Base-by-base conservation (phyloP, 1,140 invertebrate genomes). In the Aphis craccivora region DNA sequence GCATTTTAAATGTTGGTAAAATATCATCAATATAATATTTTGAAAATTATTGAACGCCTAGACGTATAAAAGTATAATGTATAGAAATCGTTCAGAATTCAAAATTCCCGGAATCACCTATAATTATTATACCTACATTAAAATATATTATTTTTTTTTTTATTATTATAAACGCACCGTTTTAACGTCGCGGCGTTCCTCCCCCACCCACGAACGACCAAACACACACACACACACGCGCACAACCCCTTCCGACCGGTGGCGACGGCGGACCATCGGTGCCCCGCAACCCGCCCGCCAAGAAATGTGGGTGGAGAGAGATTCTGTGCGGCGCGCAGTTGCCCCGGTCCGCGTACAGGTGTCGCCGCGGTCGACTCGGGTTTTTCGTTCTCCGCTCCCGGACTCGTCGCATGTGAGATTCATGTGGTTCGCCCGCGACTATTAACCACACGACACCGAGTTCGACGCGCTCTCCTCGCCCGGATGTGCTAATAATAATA, bases 401-500 rank as follows among this genome's bases (percentile, higher is more conserved):
- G 76, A 35, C 91, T 35, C 43, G 45, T 84, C 76, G 91, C 91
- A 92, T 92, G 91, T 92, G 91, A 92, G 91, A 92, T 92, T 92
- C 91, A 92, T 84, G 91, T 83, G 91, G 76, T 92, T 91, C 90
- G 90, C 90, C 90, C 90, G 90, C 60, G 43, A 76, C 90, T 81
- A 81, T 91, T 81, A 81, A 81, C 90, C 90, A 81, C 90, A 91
- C 90, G 90, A n/a, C 22, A 45, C 90, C 90, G 90, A 84, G 91
- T 92, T 84, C 91, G 91, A 83, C 91, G 91, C 91, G 91, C 91
- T 83, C 91, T 51, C 45, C 45, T 53, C 91, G 91, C 35, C 91
- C 84, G 45, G 87, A 51, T n/a, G 87, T 88, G 87, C 87, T 45
- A 40, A 25, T 53, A 40, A 40, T 84, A 84, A 84, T 84, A 40